Evolutionary conservation across 2,888 invertebrate genomes (phyloP).

Genomic region (Drosophila sordidapex): DNA sequence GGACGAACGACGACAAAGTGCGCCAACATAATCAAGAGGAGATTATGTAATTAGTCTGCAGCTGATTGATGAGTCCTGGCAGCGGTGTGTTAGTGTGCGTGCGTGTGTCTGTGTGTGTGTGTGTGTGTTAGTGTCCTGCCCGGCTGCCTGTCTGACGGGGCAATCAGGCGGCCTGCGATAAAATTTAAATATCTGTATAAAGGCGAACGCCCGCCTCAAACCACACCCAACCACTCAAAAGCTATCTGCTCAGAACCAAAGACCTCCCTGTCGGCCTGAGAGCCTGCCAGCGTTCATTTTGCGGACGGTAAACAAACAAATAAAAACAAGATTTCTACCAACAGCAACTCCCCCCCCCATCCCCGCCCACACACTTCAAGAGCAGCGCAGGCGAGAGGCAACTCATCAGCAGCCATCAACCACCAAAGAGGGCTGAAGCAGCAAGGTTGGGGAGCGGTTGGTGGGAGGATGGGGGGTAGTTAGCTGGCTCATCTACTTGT

Average conservation of each 20-base stretch:
- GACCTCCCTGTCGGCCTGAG: neutral
- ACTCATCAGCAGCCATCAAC: conserved; percentile 74
- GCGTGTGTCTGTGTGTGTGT: conserved; percentile 1
- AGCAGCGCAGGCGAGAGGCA: conserved; percentile 13
- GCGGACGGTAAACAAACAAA: conserved; percentile 80
- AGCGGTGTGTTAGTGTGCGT: conserved; percentile 37
- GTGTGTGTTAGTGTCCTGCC: conserved; percentile 4
- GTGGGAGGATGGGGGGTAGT: conserved; percentile 11
- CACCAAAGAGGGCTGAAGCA: conserved; percentile 34
- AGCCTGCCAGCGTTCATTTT: conserved; percentile 69
- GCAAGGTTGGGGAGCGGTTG: neutral
- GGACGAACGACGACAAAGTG: conserved; percentile 55
- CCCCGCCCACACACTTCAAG: neutral
- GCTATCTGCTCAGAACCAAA: conserved; percentile 34
- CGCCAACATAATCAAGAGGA: conserved; percentile 84
- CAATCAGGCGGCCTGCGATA: conserved; percentile 74
- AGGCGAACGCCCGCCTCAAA: conserved; percentile 14
- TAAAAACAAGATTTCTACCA: conserved; percentile 75
- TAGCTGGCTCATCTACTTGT: conserved; percentile 72
- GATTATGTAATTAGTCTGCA: conserved; percentile 85
- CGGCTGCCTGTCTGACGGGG: conserved; percentile 31
- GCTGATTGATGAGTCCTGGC: conserved; percentile 84
- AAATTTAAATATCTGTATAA: conserved; percentile 74
- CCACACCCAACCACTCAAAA: conserved; percentile 19
- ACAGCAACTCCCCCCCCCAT: neutral